These are phyloP conservation scores for Notolepis coatsorum DNA, from an alignment of 2,797 vertebrate genomes.

Conservation along the genomic window DNA sequence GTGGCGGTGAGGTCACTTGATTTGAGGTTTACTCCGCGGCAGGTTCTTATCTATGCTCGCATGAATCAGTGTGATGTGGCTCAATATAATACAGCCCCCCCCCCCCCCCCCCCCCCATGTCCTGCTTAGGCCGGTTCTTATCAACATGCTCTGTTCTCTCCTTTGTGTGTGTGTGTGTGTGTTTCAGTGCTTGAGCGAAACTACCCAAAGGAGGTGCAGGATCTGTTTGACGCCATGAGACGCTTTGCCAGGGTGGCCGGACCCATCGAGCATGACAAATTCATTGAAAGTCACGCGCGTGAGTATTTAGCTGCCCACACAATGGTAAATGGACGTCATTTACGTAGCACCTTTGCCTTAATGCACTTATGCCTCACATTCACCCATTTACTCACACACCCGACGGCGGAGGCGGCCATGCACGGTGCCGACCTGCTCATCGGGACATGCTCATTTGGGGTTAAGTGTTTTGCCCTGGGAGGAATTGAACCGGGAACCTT, in stretches of 20 bases:
- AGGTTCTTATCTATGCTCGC: background rate
- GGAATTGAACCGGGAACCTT: no score
- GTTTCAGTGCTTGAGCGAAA: conserved; percentile 90
- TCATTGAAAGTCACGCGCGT: conserved; percentile 97
- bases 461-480: no score
- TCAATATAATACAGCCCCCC: background rate
- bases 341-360: no score
- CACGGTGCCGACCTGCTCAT: no score
- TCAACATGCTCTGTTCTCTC: background rate
- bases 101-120: no score
- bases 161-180: conserved; percentile 10
- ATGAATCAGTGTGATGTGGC: background rate
- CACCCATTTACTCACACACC: no score
- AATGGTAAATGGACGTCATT: background rate
- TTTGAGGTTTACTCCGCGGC: conserved; percentile 7
- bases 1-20: background rate
- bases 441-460: no score
- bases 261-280: conserved; percentile 94
- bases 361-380: no score
- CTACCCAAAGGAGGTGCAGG: conserved; percentile 97
- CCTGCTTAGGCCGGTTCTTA: background rate
- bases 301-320: conserved; percentile 66
- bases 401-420: no score
- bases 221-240: conserved; percentile 94
- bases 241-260: conserved; percentile 93